Evolutionary conservation across 2,888 invertebrate genomes (phyloP).

Genomic region (Metallyticus violacea): DNA sequence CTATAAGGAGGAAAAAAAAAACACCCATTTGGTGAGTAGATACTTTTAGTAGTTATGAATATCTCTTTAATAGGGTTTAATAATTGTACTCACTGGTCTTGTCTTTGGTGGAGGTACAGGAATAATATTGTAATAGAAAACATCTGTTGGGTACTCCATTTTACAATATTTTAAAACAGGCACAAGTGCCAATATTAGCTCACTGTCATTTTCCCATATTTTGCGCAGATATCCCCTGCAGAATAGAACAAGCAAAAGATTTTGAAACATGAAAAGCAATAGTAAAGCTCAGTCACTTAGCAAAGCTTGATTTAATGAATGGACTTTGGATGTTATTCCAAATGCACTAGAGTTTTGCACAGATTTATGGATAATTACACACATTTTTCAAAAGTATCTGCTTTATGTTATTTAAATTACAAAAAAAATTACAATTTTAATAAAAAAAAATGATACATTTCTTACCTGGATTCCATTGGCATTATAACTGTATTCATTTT

Average conservation of each 20-base stretch:
- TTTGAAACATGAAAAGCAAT: neutral
- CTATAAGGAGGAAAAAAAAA: too few relatives aligned
- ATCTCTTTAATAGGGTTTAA: too few relatives aligned
- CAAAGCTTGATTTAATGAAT: too few relatives aligned
- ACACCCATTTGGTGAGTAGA: too few relatives aligned
- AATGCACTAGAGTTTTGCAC: too few relatives aligned
- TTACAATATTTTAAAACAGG: slow-evolving; percentile 60
- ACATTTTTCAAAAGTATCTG: too few relatives aligned
- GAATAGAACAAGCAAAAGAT: too few relatives aligned
- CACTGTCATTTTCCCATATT: slow-evolving; percentile 69
- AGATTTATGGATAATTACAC: too few relatives aligned
- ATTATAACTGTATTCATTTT: slow-evolving; percentile 49
- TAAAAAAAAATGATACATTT: neutral
- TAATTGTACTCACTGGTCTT: slow-evolving; percentile 60
- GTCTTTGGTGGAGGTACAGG: slow-evolving; percentile 84
- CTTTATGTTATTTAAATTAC: neutral
- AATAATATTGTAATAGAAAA: slow-evolving; percentile 81
- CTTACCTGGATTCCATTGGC: slow-evolving; percentile 46
- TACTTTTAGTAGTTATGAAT: too few relatives aligned
- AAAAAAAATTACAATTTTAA: too few relatives aligned
- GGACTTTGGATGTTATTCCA: too few relatives aligned
- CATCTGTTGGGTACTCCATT: slow-evolving; percentile 65
- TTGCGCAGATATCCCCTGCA: slow-evolving; percentile 64
- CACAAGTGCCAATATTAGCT: slow-evolving; percentile 65
- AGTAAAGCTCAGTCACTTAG: too few relatives aligned